These are phyloP conservation scores for Synergus umbraculus DNA, from an alignment of 2,888 invertebrate genomes.

Conservation along the genomic window DNA sequence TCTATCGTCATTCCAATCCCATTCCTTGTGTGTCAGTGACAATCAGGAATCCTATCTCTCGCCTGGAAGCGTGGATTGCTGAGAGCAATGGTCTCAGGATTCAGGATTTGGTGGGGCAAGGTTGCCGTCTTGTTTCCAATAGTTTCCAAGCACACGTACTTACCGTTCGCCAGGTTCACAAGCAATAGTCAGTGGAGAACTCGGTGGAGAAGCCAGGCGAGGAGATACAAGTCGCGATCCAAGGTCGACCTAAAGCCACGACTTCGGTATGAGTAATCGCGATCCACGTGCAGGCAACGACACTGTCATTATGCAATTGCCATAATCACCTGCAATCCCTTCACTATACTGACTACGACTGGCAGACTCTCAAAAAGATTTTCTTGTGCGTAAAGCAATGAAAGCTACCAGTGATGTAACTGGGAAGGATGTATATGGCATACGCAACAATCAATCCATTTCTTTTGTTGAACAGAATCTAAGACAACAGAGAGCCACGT, in stretches of 20 bases:
- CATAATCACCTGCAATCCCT: neutral
- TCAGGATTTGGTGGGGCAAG: slow-evolving; percentile 8
- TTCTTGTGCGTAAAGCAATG: neutral
- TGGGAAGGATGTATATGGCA: neutral
- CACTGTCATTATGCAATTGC: slow-evolving; percentile 8
- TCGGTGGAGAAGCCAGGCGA: neutral
- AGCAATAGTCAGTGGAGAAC: neutral
- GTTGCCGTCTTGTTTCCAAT: slow-evolving; percentile 2
- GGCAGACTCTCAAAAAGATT: neutral
- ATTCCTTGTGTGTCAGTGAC: neutral
- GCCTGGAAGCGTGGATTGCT: neutral
- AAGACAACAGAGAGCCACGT: neutral
- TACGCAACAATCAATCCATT: neutral
- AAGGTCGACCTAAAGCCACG: slow-evolving; percentile 3
- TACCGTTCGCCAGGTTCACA: neutral
- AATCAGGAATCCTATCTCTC: slow-evolving; percentile 17
- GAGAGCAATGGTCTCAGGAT: neutral
- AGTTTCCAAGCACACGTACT: neutral
- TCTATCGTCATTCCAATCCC: neutral
- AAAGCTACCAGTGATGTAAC: neutral
- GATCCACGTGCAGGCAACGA: slow-evolving; percentile 12
- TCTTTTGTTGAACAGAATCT: neutral
- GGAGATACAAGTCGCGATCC: neutral
- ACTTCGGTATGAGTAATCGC: neutral
- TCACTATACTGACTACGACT: neutral